phyloP scores from a whole-genome alignment of 2,888 invertebrate species.

The Idaea biselata region DNA sequence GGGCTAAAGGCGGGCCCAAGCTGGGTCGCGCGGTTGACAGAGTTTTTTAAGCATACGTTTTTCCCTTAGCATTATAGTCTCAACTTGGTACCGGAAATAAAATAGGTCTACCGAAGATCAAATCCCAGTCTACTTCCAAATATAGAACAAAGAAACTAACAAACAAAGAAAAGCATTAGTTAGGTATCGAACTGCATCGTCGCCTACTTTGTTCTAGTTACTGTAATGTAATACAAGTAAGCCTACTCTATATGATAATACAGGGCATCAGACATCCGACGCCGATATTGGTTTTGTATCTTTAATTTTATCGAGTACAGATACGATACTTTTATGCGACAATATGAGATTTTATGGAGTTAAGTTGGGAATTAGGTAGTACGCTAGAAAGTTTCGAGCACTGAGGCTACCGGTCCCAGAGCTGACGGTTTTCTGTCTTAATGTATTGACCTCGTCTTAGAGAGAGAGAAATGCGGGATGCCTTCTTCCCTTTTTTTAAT shows the following conservation, averaged over 20 bases:
- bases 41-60: too few relatives aligned
- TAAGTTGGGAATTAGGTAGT: neutral
- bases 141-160: neutral
- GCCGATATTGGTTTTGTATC: neutral
- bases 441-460: neutral
- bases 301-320: neutral
- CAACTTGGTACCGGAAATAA: too few relatives aligned
- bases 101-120: neutral
- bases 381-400: neutral
- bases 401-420: neutral
- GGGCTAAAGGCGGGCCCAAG: too few relatives aligned
- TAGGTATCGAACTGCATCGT: neutral
- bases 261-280: conserved; percentile 6
- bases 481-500: too few relatives aligned
- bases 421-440: neutral
- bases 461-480: too few relatives aligned
- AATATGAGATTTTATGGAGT: neutral
- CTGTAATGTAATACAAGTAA: neutral
- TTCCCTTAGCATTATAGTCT: too few relatives aligned
- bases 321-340: neutral
- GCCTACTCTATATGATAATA: conserved; percentile 10
- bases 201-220: neutral
- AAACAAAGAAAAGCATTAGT: neutral
- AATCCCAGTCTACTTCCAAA: neutral
- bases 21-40: too few relatives aligned